A percentile compares a stretch with the other conserved stretches of the same genome.
phyloP scores from a whole-genome alignment of 2,888 invertebrate genomes.

The Aporophyla lueneburgensis region DNA sequence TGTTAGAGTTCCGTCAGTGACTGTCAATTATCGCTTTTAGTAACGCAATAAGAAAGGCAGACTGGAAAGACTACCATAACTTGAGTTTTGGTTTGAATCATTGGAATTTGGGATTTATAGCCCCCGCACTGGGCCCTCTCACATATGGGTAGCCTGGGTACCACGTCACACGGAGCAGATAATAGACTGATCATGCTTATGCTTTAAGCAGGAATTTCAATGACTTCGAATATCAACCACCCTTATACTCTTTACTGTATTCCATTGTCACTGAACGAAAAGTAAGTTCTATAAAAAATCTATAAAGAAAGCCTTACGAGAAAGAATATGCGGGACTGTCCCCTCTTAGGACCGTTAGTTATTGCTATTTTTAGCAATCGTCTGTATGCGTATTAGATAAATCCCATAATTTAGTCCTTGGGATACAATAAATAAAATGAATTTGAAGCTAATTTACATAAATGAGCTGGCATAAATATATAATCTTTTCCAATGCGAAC shows the following conservation, averaged over 20 bases:
- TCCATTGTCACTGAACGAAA: not conserved
- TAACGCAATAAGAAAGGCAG: not conserved
- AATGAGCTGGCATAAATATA: constrained; percentile 1
- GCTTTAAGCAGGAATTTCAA: not conserved
- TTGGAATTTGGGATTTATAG: not conserved
- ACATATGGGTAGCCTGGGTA: too few species aligned
- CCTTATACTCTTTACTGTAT: not conserved
- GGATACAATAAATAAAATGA: constrained; percentile 12
- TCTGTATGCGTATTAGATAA: not conserved
- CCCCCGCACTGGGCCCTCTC: not conserved
- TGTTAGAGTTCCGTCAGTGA: not conserved
- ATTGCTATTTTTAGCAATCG: not conserved
- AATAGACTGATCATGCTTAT: not conserved
- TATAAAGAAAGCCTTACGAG: not conserved
- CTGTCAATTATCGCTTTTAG: not conserved
- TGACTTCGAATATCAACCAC: not conserved
- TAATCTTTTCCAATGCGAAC: constrained; percentile 11
- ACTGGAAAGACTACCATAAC: not conserved
- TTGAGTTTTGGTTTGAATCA: not conserved
- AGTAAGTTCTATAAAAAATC: not conserved
- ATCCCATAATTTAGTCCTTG: not conserved
- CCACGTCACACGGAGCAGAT: too few species aligned
- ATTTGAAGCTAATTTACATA: constrained; percentile 24
- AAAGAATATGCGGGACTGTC: too few species aligned
- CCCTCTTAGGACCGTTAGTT: not conserved